Percentiles rank a stretch among this genome's conserved stretches.
phyloP scores from a whole-genome alignment of 2,797 vertebrate species.

The Alfaro cultratus region DNA sequence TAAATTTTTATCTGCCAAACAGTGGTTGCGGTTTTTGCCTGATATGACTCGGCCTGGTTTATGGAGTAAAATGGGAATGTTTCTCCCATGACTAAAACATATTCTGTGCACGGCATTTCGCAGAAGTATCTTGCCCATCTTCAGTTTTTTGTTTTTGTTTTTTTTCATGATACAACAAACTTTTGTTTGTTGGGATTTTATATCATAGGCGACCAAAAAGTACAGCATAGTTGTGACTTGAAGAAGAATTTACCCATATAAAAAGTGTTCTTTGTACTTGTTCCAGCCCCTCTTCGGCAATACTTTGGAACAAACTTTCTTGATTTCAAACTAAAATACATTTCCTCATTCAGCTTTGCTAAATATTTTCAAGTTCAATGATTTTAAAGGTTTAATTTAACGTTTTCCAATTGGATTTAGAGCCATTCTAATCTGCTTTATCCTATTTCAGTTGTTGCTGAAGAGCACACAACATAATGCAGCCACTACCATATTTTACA shows the following conservation, averaged over 20 bases:
- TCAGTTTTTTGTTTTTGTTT: background rate
- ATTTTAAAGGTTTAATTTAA: background rate
- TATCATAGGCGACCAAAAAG: background rate
- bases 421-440: background rate
- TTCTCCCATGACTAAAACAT: conserved; percentile 53
- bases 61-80: conserved; percentile 37
- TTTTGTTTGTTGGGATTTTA: background rate
- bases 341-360: background rate
- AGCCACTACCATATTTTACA: background rate
- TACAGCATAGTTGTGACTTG: background rate
- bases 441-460: background rate
- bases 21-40: conserved; percentile 39
- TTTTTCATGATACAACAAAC: background rate
- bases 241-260: background rate
- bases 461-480: background rate
- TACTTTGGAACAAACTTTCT: background rate
- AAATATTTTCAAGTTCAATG: background rate
- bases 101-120: background rate
- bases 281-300: no score
- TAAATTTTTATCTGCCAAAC: conserved; percentile 69
- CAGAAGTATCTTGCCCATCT: background rate
- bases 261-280: no score
- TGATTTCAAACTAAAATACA: background rate
- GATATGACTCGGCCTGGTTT: conserved; percentile 28
- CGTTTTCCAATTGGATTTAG: background rate